Conservation (phyloP, 2,888 invertebrate species). For the Deilephila porcellus region DNA sequence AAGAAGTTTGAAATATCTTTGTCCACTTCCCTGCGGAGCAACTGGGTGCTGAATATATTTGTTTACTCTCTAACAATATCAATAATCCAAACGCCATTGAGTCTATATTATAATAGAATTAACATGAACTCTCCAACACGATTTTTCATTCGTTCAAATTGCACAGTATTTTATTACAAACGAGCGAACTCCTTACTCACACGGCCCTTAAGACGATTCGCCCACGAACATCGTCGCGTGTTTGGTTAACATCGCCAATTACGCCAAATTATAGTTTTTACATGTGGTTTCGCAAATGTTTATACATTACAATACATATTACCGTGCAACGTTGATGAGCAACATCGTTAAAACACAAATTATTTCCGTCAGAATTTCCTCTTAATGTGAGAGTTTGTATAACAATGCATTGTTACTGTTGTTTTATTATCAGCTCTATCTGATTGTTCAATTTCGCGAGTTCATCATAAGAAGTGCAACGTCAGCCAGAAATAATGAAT, state of each 20-base stretch:
- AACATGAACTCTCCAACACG: not conserved
- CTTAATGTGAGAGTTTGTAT: constrained; percentile 3
- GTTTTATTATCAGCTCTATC: not conserved
- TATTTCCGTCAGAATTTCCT: constrained; percentile 39
- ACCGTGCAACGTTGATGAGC: constrained; percentile 59
- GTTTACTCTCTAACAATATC: too few species aligned
- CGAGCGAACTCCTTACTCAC: constrained; percentile 47
- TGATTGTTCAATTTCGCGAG: constrained; percentile 8
- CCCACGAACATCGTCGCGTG: constrained; percentile 58
- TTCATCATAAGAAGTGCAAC: not conserved
- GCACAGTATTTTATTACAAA: constrained; percentile 36
- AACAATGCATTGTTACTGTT: constrained; percentile 18
- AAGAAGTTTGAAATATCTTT: too few species aligned
- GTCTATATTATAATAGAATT: not conserved
- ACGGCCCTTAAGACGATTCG: constrained; percentile 37
- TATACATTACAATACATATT: constrained; percentile 34
- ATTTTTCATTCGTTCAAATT: constrained; percentile 11
- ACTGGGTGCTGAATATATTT: too few species aligned
- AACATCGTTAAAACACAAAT: constrained; percentile 47
- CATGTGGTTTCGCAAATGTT: constrained; percentile 65
- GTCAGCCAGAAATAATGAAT: not conserved
- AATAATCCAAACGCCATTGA: not conserved
- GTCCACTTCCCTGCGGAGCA: too few species aligned
- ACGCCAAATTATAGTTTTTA: constrained; percentile 70
- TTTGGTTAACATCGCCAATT: constrained; percentile 58